Conservation (phyloP, 2,797 vertebrate genomes). For the Crocidura indochinensis region DNA sequence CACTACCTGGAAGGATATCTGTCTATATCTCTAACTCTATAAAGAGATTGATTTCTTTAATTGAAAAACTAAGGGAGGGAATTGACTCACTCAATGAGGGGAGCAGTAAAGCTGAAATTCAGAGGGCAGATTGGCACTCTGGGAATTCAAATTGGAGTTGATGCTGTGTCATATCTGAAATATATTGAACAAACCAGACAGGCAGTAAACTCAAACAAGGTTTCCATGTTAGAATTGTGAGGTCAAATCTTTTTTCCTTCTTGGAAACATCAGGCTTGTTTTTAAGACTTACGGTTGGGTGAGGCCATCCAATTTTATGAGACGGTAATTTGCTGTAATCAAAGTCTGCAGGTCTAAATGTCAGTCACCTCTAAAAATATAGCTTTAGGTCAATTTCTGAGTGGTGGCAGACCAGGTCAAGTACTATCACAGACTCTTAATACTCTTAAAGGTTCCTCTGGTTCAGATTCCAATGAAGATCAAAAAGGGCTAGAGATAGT, state of each 20-base stretch:
- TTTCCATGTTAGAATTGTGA: neutral
- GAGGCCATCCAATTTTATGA: neutral
- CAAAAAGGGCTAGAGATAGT: no score
- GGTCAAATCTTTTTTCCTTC: neutral
- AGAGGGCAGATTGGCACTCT: neutral
- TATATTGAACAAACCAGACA: neutral
- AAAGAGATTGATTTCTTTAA: neutral
- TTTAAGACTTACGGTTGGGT: neutral
- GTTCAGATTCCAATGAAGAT: neutral
- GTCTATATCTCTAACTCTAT: neutral
- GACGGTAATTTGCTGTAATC: conserved; percentile 18
- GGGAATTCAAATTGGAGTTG: conserved; percentile 1
- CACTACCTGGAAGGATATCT: neutral
- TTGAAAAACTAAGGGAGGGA: neutral
- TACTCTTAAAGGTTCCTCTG: neutral
- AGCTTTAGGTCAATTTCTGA: neutral
- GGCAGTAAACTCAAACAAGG: neutral
- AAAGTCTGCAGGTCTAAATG: conserved; percentile 24
- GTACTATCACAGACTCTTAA: neutral
- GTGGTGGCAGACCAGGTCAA: conserved; percentile 15
- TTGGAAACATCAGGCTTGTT: conserved; percentile 31
- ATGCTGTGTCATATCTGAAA: conserved; percentile 38
- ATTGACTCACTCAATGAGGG: neutral
- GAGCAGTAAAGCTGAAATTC: conserved; percentile 16
- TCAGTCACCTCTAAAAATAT: conserved; percentile 6